A percentile compares a stretch with the other conserved stretches of the same genome.
Conservation (phyloP, 2,888 invertebrate genomes). For the Eurytoma adleriae region DNA sequence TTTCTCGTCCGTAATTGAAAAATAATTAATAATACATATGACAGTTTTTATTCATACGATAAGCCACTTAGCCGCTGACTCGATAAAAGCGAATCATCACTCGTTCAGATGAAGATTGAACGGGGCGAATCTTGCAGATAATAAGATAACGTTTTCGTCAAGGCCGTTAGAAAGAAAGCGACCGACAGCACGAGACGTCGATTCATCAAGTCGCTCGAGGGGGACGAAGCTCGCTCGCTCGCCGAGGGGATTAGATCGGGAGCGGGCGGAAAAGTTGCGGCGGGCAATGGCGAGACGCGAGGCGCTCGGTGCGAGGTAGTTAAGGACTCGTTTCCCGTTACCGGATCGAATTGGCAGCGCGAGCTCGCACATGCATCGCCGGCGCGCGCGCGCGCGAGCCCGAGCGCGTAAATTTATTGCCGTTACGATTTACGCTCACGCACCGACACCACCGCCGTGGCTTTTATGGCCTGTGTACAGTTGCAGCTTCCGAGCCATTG, state of each 20-base stretch:
- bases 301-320: slow-evolving; percentile 34
- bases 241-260: too few species aligned
- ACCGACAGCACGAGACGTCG: too few species aligned
- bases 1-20: too few species aligned
- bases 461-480: slow-evolving; percentile 50
- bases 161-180: too few species aligned
- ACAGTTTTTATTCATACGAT: too few species aligned
- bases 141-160: slow-evolving; percentile 27
- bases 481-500: slow-evolving; percentile 54
- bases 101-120: too few species aligned
- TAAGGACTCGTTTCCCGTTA: slow-evolving; percentile 63
- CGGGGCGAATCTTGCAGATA: too few species aligned
- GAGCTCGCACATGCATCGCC: not conserved
- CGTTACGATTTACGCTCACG: slow-evolving; percentile 57
- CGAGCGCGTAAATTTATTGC: slow-evolving; percentile 57
- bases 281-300: slow-evolving; percentile 2
- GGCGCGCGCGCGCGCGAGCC: not conserved
- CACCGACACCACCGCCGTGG: slow-evolving; percentile 20
- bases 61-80: too few species aligned
- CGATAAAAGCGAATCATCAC: too few species aligned
- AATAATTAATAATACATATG: too few species aligned
- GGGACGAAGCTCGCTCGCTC: too few species aligned
- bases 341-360: slow-evolving; percentile 59
- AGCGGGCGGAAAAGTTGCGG: not conserved
- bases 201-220: too few species aligned